Base-by-base conservation (phyloP, 2,113 vertebrate species). In the Lophius piscatorius region DNA sequence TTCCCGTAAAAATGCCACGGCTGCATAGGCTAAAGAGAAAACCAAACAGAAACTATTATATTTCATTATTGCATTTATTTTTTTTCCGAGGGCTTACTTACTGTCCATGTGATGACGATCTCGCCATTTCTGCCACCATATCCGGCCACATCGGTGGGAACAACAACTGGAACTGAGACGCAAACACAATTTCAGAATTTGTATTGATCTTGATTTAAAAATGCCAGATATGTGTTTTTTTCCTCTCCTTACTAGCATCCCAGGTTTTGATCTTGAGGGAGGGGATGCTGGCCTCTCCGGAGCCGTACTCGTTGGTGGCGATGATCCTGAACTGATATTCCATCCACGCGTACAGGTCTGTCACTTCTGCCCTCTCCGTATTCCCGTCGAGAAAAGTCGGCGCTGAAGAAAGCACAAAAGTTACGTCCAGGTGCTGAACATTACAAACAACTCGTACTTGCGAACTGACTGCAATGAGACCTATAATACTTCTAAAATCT, bases 291-390 rank as follows among this genome's bases (percentile, higher is more conserved):
- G 95, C 93, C 24, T 98, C 95, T 78, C 97, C 97, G 0, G 84
- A 90, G 11, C 97, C 97, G 70, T 96, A 2, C 4, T 94, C 95
- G 52, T 98, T 99, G 34, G 86, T 93, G 41, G 97, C 97, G 47
- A 95, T 91, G 49, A 97, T 94, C 9, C 95, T 92, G 80, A 99
- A 99, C 78, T 98, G 94, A 68, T 99, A 99, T 34, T 96, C 93
- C 95, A 98, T 94, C 96, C 96, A 98, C 0, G 96, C 93, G 63
- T 93, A 96, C 78, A 99, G 90, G 66, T 96, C 95, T 4, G 94
- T 91, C 31, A 98, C 92, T 18, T 89, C 94, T 39, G 93, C 94
- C 6, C 74, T 87, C 45, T 97, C 95, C 72, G 91, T 76, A 40
- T 91, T 94, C 57, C 94, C 93, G 69, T 98, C 94, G 75, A 99